phyloP scores from a whole-genome alignment of 1,140 invertebrate genomes.

The Listronotus oregonensis region DNA sequence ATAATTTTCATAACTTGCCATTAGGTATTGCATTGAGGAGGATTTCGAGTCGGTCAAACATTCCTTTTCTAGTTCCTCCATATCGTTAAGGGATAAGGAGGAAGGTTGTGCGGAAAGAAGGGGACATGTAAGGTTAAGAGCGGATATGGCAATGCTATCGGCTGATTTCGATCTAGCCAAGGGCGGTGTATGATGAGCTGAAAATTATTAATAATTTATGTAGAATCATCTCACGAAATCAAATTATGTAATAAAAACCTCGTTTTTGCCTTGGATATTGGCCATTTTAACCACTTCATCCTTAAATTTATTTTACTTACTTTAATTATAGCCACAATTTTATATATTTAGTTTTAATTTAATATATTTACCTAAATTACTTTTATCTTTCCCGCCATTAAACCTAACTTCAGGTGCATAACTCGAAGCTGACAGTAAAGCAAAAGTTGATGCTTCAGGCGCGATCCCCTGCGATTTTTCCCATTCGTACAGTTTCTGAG shows the following conservation, averaged over 20 bases:
- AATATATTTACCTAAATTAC: background rate
- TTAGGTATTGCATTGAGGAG: conserved; percentile 48
- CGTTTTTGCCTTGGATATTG: too few relatives aligned
- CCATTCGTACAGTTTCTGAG: conserved; percentile 88
- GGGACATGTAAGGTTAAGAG: conserved; percentile 44
- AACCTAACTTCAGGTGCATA: conserved; percentile 54
- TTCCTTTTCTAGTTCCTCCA: conserved; percentile 64
- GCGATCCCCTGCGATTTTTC: conserved; percentile 82
- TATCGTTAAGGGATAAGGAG: conserved; percentile 73
- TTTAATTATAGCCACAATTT: too few relatives aligned
- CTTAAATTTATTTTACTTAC: too few relatives aligned
- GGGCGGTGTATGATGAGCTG: conserved; percentile 2
- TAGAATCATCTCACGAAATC: too few relatives aligned
- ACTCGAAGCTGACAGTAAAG: conserved; percentile 66
- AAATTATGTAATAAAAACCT: too few relatives aligned
- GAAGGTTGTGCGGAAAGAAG: conserved; percentile 66
- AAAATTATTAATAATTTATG: too few relatives aligned
- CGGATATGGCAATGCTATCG: conserved; percentile 64
- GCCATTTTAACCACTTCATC: too few relatives aligned
- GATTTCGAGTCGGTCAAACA: conserved; percentile 48
- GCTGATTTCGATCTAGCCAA: conserved; percentile 72
- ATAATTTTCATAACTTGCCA: conserved; percentile 10
- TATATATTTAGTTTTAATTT: too few relatives aligned
- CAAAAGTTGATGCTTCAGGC: conserved; percentile 80
- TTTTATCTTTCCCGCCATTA: background rate